phyloP scores from a whole-genome alignment of 1,140 invertebrate species.

The Philotrypesis tridentata region DNA sequence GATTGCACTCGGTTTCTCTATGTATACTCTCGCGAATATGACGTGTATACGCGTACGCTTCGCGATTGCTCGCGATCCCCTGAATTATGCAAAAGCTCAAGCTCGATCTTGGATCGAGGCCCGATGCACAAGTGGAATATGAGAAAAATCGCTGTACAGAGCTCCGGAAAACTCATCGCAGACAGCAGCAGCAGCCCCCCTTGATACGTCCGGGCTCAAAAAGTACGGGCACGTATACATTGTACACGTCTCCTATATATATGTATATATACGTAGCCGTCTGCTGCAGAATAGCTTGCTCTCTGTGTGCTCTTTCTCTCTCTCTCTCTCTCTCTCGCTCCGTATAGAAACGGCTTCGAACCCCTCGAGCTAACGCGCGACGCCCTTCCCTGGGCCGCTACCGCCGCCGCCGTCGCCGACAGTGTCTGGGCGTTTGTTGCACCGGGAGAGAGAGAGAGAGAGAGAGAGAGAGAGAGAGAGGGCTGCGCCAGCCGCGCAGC shows the following conservation, averaged over 20 bases:
- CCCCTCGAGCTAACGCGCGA: conserved; percentile 49
- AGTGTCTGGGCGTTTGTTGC: conserved; percentile 70
- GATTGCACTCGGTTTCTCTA: no score
- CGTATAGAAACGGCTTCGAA: background rate
- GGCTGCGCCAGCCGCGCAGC: conserved; percentile 60
- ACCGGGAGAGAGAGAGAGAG: no score
- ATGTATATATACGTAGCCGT: background rate
- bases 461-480: no score
- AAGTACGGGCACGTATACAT: background rate
- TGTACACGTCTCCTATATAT: background rate
- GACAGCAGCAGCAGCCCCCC: background rate
- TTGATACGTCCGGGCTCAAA: background rate
- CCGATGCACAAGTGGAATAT: background rate
- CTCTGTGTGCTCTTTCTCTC: no score
- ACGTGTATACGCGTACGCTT: no score
- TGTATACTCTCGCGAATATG: no score
- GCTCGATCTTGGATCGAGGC: background rate
- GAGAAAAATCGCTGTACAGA: background rate
- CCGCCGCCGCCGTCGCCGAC: conserved; percentile 57
- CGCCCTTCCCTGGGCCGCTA: conserved; percentile 56
- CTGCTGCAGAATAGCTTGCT: background rate
- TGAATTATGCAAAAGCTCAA: background rate
- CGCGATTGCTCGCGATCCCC: no score
- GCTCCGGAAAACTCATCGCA: no score
- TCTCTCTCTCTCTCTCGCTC: no score